Percentiles rank a stretch among this genome's conserved stretches.
phyloP scores from a whole-genome alignment of 2,888 invertebrate genomes.

The Petrophora chlorosata region DNA sequence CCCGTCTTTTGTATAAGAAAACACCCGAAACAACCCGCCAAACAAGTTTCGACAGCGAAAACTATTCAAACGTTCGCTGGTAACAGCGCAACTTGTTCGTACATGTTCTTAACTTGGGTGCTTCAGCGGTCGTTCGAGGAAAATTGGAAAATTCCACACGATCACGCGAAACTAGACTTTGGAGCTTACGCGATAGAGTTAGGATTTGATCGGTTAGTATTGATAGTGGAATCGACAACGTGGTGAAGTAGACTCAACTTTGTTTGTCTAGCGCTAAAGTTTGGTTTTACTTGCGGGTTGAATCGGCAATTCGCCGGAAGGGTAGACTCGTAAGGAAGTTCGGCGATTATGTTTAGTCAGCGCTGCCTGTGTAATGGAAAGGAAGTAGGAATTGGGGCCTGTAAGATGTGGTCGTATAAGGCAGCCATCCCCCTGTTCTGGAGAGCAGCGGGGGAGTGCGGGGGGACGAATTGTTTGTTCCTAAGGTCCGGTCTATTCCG shows the following conservation, averaged over 20 bases:
- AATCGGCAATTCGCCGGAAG: slow-evolving; percentile 73
- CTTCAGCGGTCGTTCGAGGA: slow-evolving; percentile 77
- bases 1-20: slow-evolving; percentile 81
- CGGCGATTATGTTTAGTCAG: slow-evolving; percentile 83
- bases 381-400: slow-evolving; percentile 82
- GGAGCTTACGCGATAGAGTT: slow-evolving; percentile 37
- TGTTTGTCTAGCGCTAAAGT: slow-evolving; percentile 52
- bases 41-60: slow-evolving; percentile 78
- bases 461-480: slow-evolving; percentile 75
- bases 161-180: slow-evolving; percentile 50
- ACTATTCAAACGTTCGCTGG: slow-evolving; percentile 76
- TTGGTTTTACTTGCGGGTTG: slow-evolving; percentile 49
- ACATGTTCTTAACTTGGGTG: slow-evolving; percentile 80
- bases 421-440: slow-evolving; percentile 60
- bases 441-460: slow-evolving; percentile 28
- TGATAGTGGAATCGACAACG: slow-evolving; percentile 45
- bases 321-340: slow-evolving; percentile 84
- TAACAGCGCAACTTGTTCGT: slow-evolving; percentile 78
- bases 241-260: slow-evolving; percentile 45
- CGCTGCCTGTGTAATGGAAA: slow-evolving; percentile 79
- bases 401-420: slow-evolving; percentile 83
- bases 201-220: slow-evolving; percentile 45
- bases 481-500: slow-evolving; percentile 73
- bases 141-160: slow-evolving; percentile 71
- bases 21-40: slow-evolving; percentile 70